These are phyloP conservation scores for Pipa parva DNA, from an alignment of 2,113 vertebrate species.

Conservation along the genomic window DNA sequence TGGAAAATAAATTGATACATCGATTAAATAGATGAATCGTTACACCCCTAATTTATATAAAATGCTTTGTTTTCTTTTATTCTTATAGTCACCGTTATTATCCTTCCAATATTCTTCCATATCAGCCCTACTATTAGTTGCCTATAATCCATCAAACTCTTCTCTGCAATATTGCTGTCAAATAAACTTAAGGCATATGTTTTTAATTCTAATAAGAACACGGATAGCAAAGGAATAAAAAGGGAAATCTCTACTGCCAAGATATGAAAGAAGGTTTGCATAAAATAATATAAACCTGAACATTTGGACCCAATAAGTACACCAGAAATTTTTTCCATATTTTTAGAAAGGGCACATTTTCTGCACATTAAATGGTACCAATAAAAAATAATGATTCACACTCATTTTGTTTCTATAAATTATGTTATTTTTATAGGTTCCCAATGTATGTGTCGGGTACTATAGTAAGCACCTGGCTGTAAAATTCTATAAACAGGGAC, in stretches of 20 bases:
- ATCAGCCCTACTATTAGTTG: slow-evolving; percentile 53
- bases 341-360: slow-evolving; percentile 76
- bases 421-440: slow-evolving; percentile 74
- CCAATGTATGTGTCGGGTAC: slow-evolving; percentile 71
- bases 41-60: too few species aligned
- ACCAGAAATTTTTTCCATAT: slow-evolving; percentile 72
- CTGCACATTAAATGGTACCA: slow-evolving; percentile 77
- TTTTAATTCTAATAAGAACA: slow-evolving; percentile 80
- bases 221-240: slow-evolving; percentile 83
- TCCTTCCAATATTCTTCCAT: slow-evolving; percentile 54
- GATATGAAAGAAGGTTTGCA: slow-evolving; percentile 80
- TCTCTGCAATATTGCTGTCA: slow-evolving; percentile 62
- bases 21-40: too few species aligned
- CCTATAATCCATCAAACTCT: slow-evolving; percentile 56
- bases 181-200: slow-evolving; percentile 77
- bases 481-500: slow-evolving; percentile 62
- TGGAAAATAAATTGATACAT: too few species aligned
- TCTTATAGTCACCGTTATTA: slow-evolving; percentile 48
- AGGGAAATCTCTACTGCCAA: slow-evolving; percentile 82
- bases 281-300: slow-evolving; percentile 80
- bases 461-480: slow-evolving; percentile 73
- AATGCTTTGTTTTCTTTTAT: slow-evolving; percentile 55
- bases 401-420: slow-evolving; percentile 74
- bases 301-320: slow-evolving; percentile 80
- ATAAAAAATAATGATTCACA: slow-evolving; percentile 84